Conservation (phyloP, 1,140 invertebrate genomes). For the Adelges cooleyi region DNA sequence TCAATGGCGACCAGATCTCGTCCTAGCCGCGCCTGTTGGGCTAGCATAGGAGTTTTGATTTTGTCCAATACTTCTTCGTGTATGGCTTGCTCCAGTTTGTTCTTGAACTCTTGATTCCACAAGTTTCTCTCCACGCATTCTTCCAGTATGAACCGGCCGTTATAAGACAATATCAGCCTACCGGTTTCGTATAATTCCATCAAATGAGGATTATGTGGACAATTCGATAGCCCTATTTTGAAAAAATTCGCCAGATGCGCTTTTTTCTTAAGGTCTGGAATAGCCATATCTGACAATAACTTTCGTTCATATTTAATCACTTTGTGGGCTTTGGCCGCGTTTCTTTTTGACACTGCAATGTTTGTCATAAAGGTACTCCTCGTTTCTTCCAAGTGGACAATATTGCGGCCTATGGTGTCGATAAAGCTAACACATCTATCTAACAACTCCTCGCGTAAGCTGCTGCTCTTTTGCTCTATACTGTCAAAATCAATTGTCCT, state of each 20-base stretch:
- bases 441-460: background rate
- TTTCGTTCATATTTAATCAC: background rate
- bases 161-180: background rate
- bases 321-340: background rate
- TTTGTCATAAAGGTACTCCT: background rate
- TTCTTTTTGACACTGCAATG: conserved; percentile 13
- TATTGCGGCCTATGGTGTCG: conserved; percentile 7
- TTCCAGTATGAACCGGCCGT: conserved; percentile 11
- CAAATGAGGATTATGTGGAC: conserved; percentile 9
- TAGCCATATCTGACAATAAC: background rate
- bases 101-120: conserved; percentile 22
- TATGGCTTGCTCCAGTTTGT: conserved; percentile 11
- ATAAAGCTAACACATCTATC: conserved; percentile 9
- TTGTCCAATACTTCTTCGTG: conserved; percentile 13
- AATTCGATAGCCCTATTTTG: conserved; percentile 15
- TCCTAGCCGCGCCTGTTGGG: background rate
- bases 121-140: conserved; percentile 14
- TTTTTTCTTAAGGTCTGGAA: background rate
- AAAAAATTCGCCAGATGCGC: conserved; percentile 3
- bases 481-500: background rate
- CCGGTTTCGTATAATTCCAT: background rate
- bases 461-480: background rate
- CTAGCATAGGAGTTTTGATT: conserved; percentile 12
- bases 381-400: conserved; percentile 2
- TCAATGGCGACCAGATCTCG: background rate